Evolutionary conservation across 2,888 invertebrate species (phyloP).

Genomic region (Cerastis rubricosa): DNA sequence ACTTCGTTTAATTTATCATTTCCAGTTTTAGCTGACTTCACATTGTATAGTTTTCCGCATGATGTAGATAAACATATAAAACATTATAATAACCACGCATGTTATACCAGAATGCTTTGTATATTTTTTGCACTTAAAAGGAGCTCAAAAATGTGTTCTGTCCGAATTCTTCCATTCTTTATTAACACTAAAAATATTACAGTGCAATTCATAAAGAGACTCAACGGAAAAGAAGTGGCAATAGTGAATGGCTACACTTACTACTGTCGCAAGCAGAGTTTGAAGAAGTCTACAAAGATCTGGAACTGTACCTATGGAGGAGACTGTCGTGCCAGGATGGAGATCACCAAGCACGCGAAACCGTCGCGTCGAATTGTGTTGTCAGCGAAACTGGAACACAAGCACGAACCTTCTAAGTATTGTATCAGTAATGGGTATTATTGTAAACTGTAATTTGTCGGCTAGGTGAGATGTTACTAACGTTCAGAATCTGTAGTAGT

Average conservation of each 20-base stretch:
- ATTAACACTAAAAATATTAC: constrained; percentile 30
- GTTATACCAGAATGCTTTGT: not conserved
- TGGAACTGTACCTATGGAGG: constrained; percentile 63
- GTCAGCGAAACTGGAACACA: constrained; percentile 58
- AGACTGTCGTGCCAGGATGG: constrained; percentile 35
- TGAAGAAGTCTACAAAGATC: constrained; percentile 46
- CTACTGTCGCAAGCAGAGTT: constrained; percentile 31
- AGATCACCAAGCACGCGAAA: constrained; percentile 47
- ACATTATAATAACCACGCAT: too few species aligned
- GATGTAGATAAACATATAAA: not conserved
- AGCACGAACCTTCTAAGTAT: too few species aligned
- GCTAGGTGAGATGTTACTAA: too few species aligned
- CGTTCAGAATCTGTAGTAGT: too few species aligned
- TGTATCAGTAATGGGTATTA: too few species aligned
- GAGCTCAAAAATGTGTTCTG: not conserved
- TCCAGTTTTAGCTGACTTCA: not conserved
- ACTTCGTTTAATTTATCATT: not conserved
- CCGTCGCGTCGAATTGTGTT: constrained; percentile 44
- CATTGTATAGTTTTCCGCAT: not conserved
- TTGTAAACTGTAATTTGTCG: too few species aligned
- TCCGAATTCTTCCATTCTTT: not conserved
- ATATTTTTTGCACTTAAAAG: not conserved
- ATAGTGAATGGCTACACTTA: constrained; percentile 54
- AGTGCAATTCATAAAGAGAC: constrained; percentile 46
- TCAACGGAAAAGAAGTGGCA: constrained; percentile 60